A percentile compares a stretch with the other conserved stretches of the same genome.
These are phyloP conservation scores for Drosophila erecta DNA, from an alignment of 1,140 invertebrate genomes.

Conservation along the genomic window DNA sequence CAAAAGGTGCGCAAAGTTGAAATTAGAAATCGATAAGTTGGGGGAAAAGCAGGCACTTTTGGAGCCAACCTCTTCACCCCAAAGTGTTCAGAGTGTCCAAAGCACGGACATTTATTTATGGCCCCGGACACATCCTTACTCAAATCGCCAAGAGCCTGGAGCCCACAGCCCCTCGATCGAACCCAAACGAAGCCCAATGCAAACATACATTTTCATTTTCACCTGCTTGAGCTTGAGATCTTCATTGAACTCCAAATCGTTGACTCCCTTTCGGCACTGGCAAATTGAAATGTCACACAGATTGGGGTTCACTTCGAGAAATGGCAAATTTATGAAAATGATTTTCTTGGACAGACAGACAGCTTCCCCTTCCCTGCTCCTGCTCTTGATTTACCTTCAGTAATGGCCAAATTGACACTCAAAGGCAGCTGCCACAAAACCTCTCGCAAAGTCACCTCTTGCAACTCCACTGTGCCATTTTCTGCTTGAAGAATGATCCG, in stretches of 20 bases:
- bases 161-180: background rate
- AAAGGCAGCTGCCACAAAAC: conserved; percentile 49
- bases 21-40: conserved; percentile 78
- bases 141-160: background rate
- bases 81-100: conserved; percentile 30
- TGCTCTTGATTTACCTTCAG: conserved; percentile 38
- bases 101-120: conserved; percentile 42
- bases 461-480: conserved; percentile 13
- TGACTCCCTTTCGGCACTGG: conserved; percentile 9
- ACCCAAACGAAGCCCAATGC: conserved; percentile 8
- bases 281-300: conserved; percentile 71
- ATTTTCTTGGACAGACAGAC: conserved; percentile 46
- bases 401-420: conserved; percentile 59
- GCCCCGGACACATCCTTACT: conserved; percentile 45
- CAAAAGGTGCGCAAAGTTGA: conserved; percentile 46
- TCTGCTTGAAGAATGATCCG: conserved; percentile 64
- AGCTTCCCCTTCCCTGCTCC: conserved; percentile 20
- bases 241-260: conserved; percentile 21
- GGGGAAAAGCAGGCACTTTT: conserved; percentile 8
- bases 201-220: conserved; percentile 74
- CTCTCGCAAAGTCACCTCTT: conserved; percentile 9
- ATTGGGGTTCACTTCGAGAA: conserved; percentile 11
- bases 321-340: conserved; percentile 50
- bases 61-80: conserved; percentile 37
- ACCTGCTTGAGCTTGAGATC: conserved; percentile 52